Conservation (phyloP, 2,113 vertebrate genomes). For the Petaurus breviceps region DNA sequence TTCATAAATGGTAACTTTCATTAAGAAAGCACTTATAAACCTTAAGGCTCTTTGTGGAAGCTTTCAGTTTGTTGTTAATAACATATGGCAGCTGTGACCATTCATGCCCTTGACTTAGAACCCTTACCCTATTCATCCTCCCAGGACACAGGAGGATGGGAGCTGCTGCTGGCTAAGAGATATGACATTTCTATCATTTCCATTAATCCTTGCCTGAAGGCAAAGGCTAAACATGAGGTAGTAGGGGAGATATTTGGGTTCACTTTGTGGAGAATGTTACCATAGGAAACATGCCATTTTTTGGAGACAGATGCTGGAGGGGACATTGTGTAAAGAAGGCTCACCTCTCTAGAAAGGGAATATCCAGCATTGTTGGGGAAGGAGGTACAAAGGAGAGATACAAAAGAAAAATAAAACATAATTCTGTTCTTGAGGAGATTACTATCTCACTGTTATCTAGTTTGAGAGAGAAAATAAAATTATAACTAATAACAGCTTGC, state of each 20-base stretch:
- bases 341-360: not conserved
- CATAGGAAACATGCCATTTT: not conserved
- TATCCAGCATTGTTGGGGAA: not conserved
- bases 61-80: not conserved
- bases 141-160: not conserved
- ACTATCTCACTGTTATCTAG: too few relatives aligned
- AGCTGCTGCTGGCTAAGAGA: not conserved
- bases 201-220: not conserved
- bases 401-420: not conserved
- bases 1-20: not conserved
- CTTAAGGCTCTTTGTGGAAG: not conserved
- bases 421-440: not conserved
- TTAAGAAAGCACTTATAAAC: not conserved
- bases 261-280: not conserved
- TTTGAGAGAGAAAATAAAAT: not conserved
- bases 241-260: not conserved
- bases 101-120: not conserved
- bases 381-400: not conserved
- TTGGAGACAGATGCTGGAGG: not conserved
- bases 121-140: not conserved
- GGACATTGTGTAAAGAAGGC: not conserved
- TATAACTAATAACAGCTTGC: not conserved
- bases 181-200: not conserved
- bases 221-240: not conserved
- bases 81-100: not conserved